Percentiles rank a stretch among this genome's conserved stretches.
Conservation (phyloP, 2,113 vertebrate genomes). For the Chauna torquata region DNA sequence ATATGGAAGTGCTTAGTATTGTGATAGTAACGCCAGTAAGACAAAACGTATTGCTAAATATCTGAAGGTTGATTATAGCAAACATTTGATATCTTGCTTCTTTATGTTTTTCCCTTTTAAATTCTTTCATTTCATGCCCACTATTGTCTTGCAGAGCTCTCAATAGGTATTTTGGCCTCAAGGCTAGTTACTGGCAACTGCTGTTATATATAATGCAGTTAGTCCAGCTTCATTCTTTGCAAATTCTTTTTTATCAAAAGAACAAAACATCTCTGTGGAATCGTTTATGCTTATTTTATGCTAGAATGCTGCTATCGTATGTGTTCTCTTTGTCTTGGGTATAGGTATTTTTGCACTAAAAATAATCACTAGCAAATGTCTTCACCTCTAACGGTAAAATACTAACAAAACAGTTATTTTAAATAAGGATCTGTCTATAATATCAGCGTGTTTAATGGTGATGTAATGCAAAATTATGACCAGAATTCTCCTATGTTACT, state of each 20-base stretch:
- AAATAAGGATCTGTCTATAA: neutral
- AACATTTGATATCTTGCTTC: neutral
- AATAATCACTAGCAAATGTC: neutral
- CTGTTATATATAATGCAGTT: neutral
- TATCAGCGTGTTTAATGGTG: neutral
- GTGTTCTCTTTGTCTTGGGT: neutral
- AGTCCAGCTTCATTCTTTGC: neutral
- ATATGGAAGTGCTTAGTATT: neutral
- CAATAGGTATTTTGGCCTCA: neutral
- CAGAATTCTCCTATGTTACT: neutral
- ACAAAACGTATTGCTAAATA: neutral
- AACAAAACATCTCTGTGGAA: conserved; percentile 1
- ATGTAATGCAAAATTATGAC: neutral
- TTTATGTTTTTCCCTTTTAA: neutral
- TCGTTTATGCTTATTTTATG: neutral
- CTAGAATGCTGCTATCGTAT: neutral
- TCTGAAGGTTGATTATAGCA: neutral
- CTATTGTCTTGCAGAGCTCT: neutral
- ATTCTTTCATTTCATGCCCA: neutral
- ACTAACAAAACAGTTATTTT: neutral
- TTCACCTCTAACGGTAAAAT: neutral
- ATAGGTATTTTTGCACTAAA: neutral
- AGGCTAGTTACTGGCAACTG: neutral
- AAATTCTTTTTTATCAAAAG: conserved; percentile 1
- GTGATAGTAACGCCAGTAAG: neutral